These are phyloP conservation scores for Ethmia dodecea DNA, from an alignment of 2,888 invertebrate genomes.

Conservation along the genomic window DNA sequence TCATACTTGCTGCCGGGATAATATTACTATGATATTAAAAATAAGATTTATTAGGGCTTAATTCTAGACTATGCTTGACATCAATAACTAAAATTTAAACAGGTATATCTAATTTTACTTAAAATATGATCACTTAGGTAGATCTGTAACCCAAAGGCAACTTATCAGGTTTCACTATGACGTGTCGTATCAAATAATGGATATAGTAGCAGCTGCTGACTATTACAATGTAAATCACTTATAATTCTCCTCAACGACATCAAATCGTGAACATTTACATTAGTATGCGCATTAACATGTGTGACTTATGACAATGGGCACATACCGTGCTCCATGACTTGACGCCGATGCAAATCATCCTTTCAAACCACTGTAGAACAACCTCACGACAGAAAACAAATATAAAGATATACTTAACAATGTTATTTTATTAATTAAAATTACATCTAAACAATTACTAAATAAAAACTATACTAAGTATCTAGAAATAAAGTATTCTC, in stretches of 20 bases:
- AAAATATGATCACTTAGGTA: no score
- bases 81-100: no score
- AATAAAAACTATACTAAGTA: neutral
- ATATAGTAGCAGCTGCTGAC: conserved; percentile 18
- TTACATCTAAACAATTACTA: neutral
- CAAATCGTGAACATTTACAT: conserved; percentile 27
- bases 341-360: conserved; percentile 42
- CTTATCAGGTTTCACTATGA: no score
- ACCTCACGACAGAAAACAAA: neutral
- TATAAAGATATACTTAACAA: neutral
- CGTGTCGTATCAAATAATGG: conserved; percentile 14
- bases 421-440: neutral
- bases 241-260: conserved; percentile 19
- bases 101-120: no score
- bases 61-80: no score
- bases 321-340: conserved; percentile 29
- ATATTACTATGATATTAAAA: no score
- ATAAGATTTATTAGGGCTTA: no score
- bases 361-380: conserved; percentile 32
- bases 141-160: no score
- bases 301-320: conserved; percentile 40
- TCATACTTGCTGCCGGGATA: no score
- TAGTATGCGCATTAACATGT: conserved; percentile 20
- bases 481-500: neutral
- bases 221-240: conserved; percentile 26